Conservation (phyloP, 2,113 vertebrate genomes). For the Rhadina sibilatrix region DNA sequence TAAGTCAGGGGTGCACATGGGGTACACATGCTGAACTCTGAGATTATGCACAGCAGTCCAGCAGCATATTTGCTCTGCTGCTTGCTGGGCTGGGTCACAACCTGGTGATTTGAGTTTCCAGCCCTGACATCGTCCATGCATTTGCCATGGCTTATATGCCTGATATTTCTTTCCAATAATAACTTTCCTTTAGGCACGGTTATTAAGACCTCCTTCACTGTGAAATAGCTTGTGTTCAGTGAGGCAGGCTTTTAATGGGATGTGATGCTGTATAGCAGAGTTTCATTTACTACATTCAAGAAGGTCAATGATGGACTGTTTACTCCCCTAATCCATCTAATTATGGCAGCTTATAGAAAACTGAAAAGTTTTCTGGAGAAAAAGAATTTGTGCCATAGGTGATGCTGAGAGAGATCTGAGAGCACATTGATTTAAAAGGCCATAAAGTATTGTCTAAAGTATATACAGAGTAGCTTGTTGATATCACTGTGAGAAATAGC, state of each 20-base stretch:
- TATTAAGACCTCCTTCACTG: conserved; percentile 49
- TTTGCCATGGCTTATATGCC: conserved; percentile 42
- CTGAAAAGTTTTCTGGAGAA: not conserved
- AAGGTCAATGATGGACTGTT: conserved; percentile 28
- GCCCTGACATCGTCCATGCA: not conserved
- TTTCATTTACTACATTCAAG: conserved; percentile 43
- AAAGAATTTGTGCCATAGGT: conserved; percentile 1
- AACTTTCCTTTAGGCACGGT: conserved; percentile 59
- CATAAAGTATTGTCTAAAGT: not conserved
- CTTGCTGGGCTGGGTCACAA: conserved; percentile 6
- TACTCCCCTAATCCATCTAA: conserved; percentile 53
- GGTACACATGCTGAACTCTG: conserved; percentile 13
- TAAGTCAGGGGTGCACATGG: not conserved
- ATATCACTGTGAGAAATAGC: not conserved
- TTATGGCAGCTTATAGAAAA: conserved; percentile 34
- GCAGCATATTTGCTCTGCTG: conserved; percentile 23
- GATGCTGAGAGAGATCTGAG: not conserved
- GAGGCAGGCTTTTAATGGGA: conserved; percentile 52
- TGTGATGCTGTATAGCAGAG: conserved; percentile 13
- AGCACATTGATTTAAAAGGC: not conserved
- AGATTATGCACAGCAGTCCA: not conserved
- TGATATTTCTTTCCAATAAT: conserved; percentile 38
- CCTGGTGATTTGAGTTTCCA: conserved; percentile 31
- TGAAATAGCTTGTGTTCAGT: conserved; percentile 56
- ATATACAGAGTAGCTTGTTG: not conserved